Conservation (phyloP, 2,797 vertebrate species). For the Ptychobarbus kaznakovi region DNA sequence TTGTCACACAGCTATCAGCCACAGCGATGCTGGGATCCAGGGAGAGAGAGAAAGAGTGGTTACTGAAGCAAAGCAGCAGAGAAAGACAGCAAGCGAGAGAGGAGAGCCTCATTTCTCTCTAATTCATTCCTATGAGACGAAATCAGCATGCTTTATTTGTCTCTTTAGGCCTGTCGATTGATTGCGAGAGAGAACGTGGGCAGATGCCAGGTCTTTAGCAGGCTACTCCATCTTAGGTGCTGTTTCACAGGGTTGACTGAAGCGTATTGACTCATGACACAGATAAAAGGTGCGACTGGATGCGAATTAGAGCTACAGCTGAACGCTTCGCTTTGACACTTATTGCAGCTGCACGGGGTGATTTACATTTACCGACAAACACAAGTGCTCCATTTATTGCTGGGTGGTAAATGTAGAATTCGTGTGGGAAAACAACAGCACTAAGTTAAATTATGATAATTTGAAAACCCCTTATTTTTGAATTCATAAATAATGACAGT, state of each 20-base stretch:
- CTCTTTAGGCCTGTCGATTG: constrained; percentile 38
- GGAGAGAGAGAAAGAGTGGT: constrained; percentile 56
- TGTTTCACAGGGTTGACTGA: neutral
- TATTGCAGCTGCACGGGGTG: constrained; percentile 16
- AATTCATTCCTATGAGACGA: constrained; percentile 42
- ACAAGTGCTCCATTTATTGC: constrained; percentile 23
- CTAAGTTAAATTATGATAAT: constrained; percentile 30
- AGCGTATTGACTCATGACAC: constrained; percentile 1
- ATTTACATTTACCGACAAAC: constrained; percentile 40
- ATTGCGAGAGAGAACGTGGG: constrained; percentile 30
- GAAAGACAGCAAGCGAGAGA: constrained; percentile 66
- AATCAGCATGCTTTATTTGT: constrained; percentile 42
- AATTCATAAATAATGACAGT: constrained; percentile 27
- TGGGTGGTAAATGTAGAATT: constrained; percentile 31
- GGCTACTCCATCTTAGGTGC: constrained; percentile 1
- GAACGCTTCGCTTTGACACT: neutral
- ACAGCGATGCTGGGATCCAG: constrained; percentile 74
- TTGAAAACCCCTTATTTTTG: constrained; percentile 20
- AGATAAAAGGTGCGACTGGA: constrained; percentile 9
- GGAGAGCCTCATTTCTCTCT: constrained; percentile 50
- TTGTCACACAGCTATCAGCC: constrained; percentile 83
- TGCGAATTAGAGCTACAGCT: neutral
- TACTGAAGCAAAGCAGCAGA: constrained; percentile 57
- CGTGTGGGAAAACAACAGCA: constrained; percentile 16
- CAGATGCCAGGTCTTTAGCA: constrained; percentile 21